phyloP scores from a whole-genome alignment of 2,113 vertebrate species.

The Gallinago jamesoni region DNA sequence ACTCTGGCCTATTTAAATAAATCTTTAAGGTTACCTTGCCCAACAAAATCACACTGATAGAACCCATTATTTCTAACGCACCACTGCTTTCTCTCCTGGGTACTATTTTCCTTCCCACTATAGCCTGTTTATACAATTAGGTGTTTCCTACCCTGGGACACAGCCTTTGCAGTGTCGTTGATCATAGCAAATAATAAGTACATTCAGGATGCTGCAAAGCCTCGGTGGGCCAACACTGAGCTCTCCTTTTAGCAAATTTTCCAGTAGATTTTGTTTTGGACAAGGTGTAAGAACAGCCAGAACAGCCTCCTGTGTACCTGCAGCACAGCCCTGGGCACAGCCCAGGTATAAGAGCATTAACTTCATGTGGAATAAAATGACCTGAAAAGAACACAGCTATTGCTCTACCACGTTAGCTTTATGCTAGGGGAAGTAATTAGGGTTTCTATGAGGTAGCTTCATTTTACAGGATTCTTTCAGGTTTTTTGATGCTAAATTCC shows the following conservation, averaged over 20 bases:
- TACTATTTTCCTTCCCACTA: background rate
- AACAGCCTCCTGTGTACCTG: background rate
- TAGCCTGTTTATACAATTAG: constrained; percentile 19
- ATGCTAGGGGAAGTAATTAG: background rate
- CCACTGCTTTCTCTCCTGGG: background rate
- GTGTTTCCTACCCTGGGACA: constrained; percentile 3
- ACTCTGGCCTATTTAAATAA: constrained; percentile 41
- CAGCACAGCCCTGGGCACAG: background rate
- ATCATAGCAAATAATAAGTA: constrained; percentile 21
- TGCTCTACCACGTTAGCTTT: background rate
- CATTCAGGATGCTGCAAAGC: constrained; percentile 1
- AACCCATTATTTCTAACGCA: constrained; percentile 13
- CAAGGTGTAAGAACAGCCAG: background rate
- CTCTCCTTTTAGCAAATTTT: background rate
- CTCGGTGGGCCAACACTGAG: background rate
- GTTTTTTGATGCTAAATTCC: background rate
- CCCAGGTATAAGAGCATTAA: background rate
- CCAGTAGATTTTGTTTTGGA: constrained; percentile 8
- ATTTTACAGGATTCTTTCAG: background rate
- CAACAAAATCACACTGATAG: constrained; percentile 2
- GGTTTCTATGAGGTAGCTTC: background rate
- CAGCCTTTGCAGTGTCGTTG: background rate
- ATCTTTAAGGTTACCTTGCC: constrained; percentile 50
- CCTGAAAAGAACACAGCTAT: background rate
- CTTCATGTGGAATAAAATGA: background rate